Percentiles rank a stretch among this genome's conserved stretches.
These are phyloP conservation scores for Sericinus montela DNA, from an alignment of 2,888 invertebrate species.

Conservation along the genomic window DNA sequence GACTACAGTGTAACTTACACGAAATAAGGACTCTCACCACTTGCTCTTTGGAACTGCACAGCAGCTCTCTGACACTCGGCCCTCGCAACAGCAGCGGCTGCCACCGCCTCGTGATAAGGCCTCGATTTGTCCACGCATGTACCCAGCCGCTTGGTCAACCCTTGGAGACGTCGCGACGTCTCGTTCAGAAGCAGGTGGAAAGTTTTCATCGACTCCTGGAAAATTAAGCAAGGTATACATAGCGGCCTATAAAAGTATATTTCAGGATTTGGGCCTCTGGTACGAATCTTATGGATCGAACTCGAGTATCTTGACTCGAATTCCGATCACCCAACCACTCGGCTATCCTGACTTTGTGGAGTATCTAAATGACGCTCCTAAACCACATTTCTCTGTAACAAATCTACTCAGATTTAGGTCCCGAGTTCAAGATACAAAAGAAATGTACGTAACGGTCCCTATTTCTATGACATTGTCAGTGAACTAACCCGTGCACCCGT, in stretches of 20 bases:
- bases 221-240: constrained; percentile 2
- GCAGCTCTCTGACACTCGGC: constrained; percentile 94
- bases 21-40: constrained; percentile 75
- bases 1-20: no score
- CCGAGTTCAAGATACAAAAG: neutral
- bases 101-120: constrained; percentile 92
- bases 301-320: no score
- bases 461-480: constrained; percentile 3
- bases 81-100: constrained; percentile 86
- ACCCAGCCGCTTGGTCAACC: constrained; percentile 89
- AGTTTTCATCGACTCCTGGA: constrained; percentile 94
- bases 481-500: constrained; percentile 7
- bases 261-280: no score
- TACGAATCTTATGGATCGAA: no score
- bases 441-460: neutral
- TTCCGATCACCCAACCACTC: no score
- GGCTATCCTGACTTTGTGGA: no score
- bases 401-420: no score
- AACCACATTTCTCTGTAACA: no score
- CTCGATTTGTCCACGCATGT: constrained; percentile 92
- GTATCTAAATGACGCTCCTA: no score
- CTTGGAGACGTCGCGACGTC: constrained; percentile 89
- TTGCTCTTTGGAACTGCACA: constrained; percentile 93
- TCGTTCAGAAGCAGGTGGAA: constrained; percentile 92
- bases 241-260: no score